phyloP scores from a whole-genome alignment of 2,113 vertebrate genomes.

The Leucopsar rothschildi region DNA sequence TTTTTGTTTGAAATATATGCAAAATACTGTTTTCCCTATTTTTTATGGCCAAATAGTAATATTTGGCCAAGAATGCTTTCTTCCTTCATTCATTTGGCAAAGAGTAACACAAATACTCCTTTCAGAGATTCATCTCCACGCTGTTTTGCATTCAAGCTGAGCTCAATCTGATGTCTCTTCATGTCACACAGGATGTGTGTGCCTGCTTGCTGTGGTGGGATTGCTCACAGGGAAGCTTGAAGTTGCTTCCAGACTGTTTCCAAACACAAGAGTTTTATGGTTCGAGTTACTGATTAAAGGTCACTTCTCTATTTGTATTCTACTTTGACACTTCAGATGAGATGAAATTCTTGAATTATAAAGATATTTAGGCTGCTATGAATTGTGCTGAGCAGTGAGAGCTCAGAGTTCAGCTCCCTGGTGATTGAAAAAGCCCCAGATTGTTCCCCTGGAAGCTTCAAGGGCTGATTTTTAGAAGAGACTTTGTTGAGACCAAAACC shows the following conservation, averaged over 20 bases:
- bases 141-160: not conserved
- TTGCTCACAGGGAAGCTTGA: not conserved
- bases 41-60: not conserved
- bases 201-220: not conserved
- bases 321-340: conserved; percentile 23
- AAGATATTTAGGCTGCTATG: conserved; percentile 45
- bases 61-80: not conserved
- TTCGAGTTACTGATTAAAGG: conserved; percentile 11
- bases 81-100: not conserved
- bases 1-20: not conserved
- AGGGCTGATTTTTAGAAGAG: conserved; percentile 16
- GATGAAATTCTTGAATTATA: conserved; percentile 47
- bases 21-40: not conserved
- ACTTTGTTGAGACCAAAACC: not conserved
- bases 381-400: conserved; percentile 29
- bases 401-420: conserved; percentile 56
- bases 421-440: not conserved
- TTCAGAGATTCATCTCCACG: not conserved
- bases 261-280: not conserved
- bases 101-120: not conserved
- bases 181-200: not conserved
- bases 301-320: conserved; percentile 51
- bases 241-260: not conserved
- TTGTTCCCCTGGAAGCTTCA: conserved; percentile 5
- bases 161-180: not conserved